Conservation (phyloP, 2,797 vertebrate species). For the Oreortyx pictus region DNA sequence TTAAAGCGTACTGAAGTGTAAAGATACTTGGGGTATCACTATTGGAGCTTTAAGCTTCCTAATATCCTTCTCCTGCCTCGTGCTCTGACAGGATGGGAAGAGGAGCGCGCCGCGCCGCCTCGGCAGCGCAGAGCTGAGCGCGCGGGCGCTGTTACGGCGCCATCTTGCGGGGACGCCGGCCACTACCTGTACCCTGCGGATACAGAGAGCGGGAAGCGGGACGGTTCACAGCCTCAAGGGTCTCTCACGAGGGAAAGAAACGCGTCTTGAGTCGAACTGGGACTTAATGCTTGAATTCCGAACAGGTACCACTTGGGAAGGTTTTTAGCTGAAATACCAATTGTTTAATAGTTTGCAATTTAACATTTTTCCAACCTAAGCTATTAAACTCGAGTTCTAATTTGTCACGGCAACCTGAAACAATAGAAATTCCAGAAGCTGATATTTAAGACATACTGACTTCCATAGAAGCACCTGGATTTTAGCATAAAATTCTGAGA, state of each 20-base stretch:
- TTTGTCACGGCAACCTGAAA: no score
- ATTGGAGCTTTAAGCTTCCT: background rate
- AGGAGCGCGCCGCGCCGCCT: fast-evolving
- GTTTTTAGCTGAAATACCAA: no score
- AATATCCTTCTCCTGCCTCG: background rate
- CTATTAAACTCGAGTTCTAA: background rate
- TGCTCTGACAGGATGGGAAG: background rate
- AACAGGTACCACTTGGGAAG: background rate
- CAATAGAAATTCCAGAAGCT: background rate
- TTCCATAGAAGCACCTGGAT: background rate
- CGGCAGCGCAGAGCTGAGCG: fast-evolving
- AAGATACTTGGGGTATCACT: background rate
- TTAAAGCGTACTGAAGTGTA: background rate
- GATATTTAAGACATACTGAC: background rate
- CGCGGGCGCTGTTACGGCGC: background rate
- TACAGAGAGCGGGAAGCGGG: no score
- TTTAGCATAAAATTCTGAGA: background rate
- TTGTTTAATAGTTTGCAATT: background rate
- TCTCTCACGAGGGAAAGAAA: background rate
- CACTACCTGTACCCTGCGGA: no score
- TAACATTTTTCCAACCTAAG: background rate
- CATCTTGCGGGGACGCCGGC: background rate
- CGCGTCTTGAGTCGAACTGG: fast-evolving
- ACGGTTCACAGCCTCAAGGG: background rate
- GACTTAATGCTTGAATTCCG: background rate